Evolutionary conservation across 2,113 vertebrate species (phyloP).

Genomic region (Hyperopisus bebe): DNA sequence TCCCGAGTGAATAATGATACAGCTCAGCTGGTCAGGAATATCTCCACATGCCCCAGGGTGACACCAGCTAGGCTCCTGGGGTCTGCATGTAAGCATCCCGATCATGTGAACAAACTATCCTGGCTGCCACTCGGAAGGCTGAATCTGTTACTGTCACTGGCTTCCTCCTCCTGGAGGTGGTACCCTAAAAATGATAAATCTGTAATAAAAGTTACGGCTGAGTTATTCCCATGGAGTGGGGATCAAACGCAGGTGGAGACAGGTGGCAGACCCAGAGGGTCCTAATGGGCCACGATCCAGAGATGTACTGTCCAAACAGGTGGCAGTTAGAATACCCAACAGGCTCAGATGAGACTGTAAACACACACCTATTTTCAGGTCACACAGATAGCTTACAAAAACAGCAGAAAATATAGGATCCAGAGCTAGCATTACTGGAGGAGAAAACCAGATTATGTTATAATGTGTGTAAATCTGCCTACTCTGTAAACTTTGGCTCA

Average conservation of each 20-base stretch:
- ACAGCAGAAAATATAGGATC: neutral
- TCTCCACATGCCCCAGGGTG: neutral
- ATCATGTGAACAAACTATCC: neutral
- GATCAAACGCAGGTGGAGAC: neutral
- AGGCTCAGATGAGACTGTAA: neutral
- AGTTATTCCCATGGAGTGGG: neutral
- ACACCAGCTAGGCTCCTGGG: neutral
- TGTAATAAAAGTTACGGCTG: slow-evolving; percentile 5
- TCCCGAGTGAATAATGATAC: neutral
- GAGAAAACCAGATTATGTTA: neutral
- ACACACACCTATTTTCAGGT: neutral
- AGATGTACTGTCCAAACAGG: neutral
- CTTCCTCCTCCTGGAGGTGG: neutral
- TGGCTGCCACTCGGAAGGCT: neutral
- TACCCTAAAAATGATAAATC: neutral
- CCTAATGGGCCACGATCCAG: neutral
- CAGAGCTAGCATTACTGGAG: neutral
- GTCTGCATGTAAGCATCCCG: neutral
- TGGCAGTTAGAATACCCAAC: neutral
- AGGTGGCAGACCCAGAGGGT: neutral
- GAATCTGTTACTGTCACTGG: neutral
- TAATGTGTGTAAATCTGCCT: neutral
- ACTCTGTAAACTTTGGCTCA: neutral
- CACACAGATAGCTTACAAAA: neutral
- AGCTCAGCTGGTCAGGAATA: neutral